Evolutionary conservation across 2,888 invertebrate species (phyloP), one percentile per base, ranked within the genome.

Genomic region (Tolmerus cingulatus): DNA sequence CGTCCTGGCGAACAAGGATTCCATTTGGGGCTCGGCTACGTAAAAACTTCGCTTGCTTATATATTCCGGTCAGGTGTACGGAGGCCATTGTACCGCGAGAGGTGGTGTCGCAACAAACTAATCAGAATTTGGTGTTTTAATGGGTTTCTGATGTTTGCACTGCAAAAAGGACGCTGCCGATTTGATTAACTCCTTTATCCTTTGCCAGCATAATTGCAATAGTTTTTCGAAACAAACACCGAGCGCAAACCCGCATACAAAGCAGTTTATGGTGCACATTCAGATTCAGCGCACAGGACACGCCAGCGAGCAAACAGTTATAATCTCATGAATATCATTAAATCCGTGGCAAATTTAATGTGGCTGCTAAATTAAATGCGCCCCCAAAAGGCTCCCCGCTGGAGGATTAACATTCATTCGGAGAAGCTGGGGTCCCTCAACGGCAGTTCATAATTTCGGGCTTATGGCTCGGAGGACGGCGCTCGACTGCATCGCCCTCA

Each of bases 111-210:
- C 27, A 12, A 40, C 46, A 79, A 79, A 51, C 79, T 79, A 79
- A 79, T 79, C 79, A 46, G 79, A 40, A 79, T 51, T 79, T 79
- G 46, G 51, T 79, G 79, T 51, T 46, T 79, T 46, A 79, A 79
- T 79, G 79, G 51, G 14, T 27, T 79, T 79, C 79, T 79, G 14
- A 23, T 79, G 79, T 79, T 79, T 79, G 27, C 51, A 51, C 3
- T 14, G 8, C 2, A 27, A 27, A 66, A 23, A 23, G 23, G 12
- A 12, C 19, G 1, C 66, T 1, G 2, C 23, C 23, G 27, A 66
- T 66, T 66, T 66, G 66, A 66, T 19, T 23, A 66, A 19, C 23
- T 66, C 66, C 66, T n/a, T 51, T 51, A 51, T 51, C 19, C 66
- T 19, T 66, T 27, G 27, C 23, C 66, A 23, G 19, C 23, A 66